These are phyloP conservation scores for Thinocorus orbignyianus DNA, from an alignment of 2,113 vertebrate genomes.

Conservation along the genomic window DNA sequence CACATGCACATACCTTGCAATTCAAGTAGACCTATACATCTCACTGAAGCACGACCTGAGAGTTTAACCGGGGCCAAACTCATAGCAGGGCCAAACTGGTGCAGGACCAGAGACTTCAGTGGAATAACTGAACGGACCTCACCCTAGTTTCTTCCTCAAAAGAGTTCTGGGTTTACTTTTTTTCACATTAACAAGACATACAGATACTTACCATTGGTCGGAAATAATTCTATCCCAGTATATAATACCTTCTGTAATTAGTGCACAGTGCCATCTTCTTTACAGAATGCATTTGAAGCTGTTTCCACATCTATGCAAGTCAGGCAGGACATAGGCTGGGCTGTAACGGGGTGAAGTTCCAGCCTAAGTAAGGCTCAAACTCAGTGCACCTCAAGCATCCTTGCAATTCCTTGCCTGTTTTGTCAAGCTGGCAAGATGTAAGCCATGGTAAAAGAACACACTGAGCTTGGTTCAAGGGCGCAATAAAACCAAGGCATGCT, in stretches of 20 bases:
- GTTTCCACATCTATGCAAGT: background rate
- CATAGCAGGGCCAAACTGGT: background rate
- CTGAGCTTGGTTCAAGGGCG: background rate
- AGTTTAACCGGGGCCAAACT: background rate
- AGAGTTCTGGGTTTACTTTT: background rate
- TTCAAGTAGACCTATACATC: background rate
- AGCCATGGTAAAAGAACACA: background rate
- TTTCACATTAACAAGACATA: background rate
- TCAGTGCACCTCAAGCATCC: background rate
- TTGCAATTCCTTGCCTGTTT: background rate
- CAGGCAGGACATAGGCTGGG: background rate
- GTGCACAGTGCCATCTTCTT: background rate
- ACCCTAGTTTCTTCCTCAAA: conserved; percentile 11
- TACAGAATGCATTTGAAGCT: background rate
- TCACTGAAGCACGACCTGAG: background rate
- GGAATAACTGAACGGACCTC: background rate
- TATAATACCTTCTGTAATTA: background rate
- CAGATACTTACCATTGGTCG: background rate
- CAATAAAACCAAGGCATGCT: background rate
- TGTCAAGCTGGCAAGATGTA: background rate
- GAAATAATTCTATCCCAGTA: background rate
- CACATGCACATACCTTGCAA: background rate
- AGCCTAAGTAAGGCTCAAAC: background rate
- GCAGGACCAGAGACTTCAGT: background rate
- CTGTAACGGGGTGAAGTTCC: fast-evolving